A percentile compares a stretch with the other conserved stretches of the same genome.
These are phyloP conservation scores for Invenusta paracnida DNA, from an alignment of 2,888 invertebrate genomes.

Conservation along the genomic window DNA sequence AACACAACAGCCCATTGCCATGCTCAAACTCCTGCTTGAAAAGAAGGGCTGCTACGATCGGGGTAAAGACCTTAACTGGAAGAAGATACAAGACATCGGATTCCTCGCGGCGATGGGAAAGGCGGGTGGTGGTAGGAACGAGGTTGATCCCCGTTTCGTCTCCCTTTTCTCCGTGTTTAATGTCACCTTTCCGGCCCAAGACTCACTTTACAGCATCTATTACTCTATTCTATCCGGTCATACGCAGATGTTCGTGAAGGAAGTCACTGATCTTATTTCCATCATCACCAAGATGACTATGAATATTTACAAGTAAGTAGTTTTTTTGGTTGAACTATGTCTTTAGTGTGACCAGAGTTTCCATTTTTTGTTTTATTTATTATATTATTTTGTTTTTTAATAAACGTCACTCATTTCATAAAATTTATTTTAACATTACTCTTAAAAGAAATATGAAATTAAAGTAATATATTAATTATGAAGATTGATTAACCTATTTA, in stretches of 20 bases:
- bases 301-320: conserved; percentile 71
- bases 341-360: too few species aligned
- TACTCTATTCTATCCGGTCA: conserved; percentile 76
- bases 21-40: conserved; percentile 83
- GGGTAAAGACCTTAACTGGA: conserved; percentile 83
- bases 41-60: conserved; percentile 81
- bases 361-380: too few species aligned
- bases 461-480: too few species aligned
- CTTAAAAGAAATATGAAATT: too few species aligned
- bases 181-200: conserved; percentile 75
- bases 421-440: too few species aligned
- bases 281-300: conserved; percentile 74
- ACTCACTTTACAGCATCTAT: conserved; percentile 76
- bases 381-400: too few species aligned
- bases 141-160: conserved; percentile 82
- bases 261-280: conserved; percentile 67
- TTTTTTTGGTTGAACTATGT: not conserved
- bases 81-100: conserved; percentile 74
- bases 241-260: conserved; percentile 68
- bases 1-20: conserved; percentile 85
- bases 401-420: too few species aligned
- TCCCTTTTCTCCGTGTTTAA: conserved; percentile 84
- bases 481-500: too few species aligned
- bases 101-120: conserved; percentile 62
- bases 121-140: conserved; percentile 81